Evolutionary conservation across 2,888 invertebrate species (phyloP).

Genomic region (Tenthredo distinguenda): DNA sequence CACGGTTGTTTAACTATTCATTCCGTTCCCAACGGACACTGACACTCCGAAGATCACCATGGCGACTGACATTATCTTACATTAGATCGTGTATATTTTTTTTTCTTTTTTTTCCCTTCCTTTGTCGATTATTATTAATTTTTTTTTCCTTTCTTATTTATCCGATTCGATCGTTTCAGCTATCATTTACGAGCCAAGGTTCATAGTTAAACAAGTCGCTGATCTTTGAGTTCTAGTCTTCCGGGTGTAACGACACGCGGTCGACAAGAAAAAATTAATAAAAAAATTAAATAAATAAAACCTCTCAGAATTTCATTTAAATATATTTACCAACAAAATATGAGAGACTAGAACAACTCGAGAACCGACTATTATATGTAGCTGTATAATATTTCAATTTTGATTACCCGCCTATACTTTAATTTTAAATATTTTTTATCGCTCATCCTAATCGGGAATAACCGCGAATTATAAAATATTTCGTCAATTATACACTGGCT

Average conservation of each 20-base stretch:
- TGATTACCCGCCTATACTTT: not conserved
- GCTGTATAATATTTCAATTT: not conserved
- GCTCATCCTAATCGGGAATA: not conserved
- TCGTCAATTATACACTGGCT: not conserved
- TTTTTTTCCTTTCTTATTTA: not conserved
- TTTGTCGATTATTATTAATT: not conserved
- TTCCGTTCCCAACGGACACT: not conserved
- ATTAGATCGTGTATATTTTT: not conserved
- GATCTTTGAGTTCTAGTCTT: not conserved
- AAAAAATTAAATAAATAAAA: not conserved
- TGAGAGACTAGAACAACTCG: not conserved
- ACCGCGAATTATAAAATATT: not conserved
- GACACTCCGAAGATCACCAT: not conserved
- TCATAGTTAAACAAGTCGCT: not conserved
- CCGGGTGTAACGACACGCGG: slow-evolving; percentile 23
- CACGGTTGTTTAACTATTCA: not conserved
- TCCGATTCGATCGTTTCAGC: not conserved
- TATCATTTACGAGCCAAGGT: not conserved
- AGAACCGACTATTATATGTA: too few species aligned
- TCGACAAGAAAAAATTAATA: not conserved
- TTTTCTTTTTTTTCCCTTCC: not conserved
- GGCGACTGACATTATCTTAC: not conserved
- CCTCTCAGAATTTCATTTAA: not conserved
- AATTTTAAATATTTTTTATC: not conserved
- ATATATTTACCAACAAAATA: not conserved